Evolutionary conservation across 92 coral and sea anemone species (phyloP).

Genomic region (Paragorgia papillata): DNA sequence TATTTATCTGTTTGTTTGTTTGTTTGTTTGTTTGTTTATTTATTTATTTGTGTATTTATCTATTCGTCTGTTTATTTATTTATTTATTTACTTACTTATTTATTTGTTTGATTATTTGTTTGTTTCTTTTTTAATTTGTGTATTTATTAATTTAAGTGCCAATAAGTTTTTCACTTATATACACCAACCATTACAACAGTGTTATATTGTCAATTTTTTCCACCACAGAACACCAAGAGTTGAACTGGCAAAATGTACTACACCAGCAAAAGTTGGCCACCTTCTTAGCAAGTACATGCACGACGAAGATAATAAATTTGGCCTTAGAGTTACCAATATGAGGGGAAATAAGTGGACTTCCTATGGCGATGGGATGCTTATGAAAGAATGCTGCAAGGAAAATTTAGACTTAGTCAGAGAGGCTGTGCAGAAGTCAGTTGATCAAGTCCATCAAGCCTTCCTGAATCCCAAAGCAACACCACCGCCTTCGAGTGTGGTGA

Average conservation of each 20-base stretch:
- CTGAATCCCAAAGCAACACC: conserved; percentile 7
- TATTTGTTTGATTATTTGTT: too few species aligned
- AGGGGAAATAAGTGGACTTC: conserved; percentile 73
- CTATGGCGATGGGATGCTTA: conserved; percentile 71
- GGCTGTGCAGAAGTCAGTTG: conserved; percentile 63
- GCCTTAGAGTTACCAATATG: conserved; percentile 68
- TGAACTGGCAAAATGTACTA: conserved; percentile 46
- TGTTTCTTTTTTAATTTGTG: too few species aligned
- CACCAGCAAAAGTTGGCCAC: conserved; percentile 51
- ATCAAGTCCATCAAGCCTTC: conserved; percentile 59
- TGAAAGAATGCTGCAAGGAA: conserved; percentile 38
- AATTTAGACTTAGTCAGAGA: conserved; percentile 39
- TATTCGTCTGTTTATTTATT: too few species aligned
- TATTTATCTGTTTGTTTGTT: too few species aligned
- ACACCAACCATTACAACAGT: too few species aligned
- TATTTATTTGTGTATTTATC: too few species aligned
- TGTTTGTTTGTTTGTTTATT: too few species aligned
- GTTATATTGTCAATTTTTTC: too few species aligned
- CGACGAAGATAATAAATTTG: conserved; percentile 74
- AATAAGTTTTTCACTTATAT: too few species aligned
- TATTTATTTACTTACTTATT: too few species aligned
- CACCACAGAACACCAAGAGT: conserved; percentile 60
- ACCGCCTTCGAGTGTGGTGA: conserved; percentile 22
- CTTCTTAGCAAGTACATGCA: conserved; percentile 73
- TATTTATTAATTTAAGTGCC: too few species aligned